A percentile compares a stretch with the other conserved stretches of the same genome.
Evolutionary conservation across 2,888 invertebrate genomes (phyloP).

Genomic region (Ennomos quercinarius): DNA sequence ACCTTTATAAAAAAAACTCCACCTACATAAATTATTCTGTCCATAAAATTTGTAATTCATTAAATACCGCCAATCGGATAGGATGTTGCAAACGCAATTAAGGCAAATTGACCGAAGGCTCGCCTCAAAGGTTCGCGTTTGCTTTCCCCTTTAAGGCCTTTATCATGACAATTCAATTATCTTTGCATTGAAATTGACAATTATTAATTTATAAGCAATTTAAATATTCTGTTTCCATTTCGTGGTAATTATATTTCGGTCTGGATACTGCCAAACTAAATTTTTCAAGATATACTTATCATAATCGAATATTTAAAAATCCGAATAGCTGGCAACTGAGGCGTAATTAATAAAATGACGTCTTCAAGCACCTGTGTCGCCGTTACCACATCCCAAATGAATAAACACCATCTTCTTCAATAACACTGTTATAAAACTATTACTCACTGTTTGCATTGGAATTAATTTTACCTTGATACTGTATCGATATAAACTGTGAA

Average conservation of each 20-base stretch:
- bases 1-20: no score
- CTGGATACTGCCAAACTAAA: no score
- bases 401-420: constrained; percentile 16
- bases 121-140: neutral
- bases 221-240: constrained; percentile 1
- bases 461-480: constrained; percentile 22
- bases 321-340: neutral
- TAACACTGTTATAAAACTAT: constrained; percentile 17
- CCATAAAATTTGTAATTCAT: no score
- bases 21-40: no score
- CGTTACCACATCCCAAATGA: constrained; percentile 13
- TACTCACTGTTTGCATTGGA: constrained; percentile 26
- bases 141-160: neutral
- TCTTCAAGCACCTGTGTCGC: constrained; percentile 4
- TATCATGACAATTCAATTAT: constrained; percentile 7
- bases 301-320: neutral
- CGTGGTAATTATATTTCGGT: no score
- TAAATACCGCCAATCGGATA: neutral
- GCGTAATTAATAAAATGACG: constrained; percentile 15
- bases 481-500: constrained; percentile 16
- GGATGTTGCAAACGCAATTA: constrained; percentile 2
- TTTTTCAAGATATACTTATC: no score
- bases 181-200: constrained; percentile 1
- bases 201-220: constrained; percentile 3
- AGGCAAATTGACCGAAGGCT: constrained; percentile 2